phyloP scores from a whole-genome alignment of 2,113 vertebrate genomes.

The Muntiacus reevesi region DNA sequence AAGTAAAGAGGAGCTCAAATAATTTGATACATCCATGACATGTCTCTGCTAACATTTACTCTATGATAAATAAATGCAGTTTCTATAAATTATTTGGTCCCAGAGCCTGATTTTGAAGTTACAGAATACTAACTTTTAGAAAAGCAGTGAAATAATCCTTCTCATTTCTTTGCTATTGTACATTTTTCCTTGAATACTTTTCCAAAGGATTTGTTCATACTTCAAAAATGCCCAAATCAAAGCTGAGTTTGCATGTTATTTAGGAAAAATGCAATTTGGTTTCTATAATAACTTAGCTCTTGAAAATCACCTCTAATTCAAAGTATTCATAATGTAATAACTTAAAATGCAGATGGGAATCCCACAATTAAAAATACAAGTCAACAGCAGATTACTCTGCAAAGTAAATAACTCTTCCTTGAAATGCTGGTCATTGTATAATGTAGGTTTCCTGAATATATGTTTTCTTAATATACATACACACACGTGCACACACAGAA shows the following conservation, averaged over 20 bases:
- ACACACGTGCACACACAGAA: neutral
- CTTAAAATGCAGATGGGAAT: neutral
- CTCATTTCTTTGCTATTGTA: neutral
- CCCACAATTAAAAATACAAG: neutral
- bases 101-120: neutral
- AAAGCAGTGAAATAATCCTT: neutral
- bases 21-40: neutral
- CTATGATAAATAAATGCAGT: conserved; percentile 20
- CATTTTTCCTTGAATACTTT: neutral
- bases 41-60: conserved; percentile 32
- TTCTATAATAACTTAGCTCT: neutral
- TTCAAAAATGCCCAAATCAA: neutral
- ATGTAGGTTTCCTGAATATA: neutral
- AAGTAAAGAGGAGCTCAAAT: conserved; percentile 28
- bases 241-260: neutral
- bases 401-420: neutral
- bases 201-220: neutral
- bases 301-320: neutral
- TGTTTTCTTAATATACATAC: neutral
- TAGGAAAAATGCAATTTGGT: neutral
- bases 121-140: conserved; percentile 23
- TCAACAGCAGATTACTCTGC: neutral
- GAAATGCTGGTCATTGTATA: neutral
- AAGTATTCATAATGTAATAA: neutral
- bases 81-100: conserved; percentile 37